These are phyloP conservation scores for Formica exsecta DNA, from an alignment of 1,140 invertebrate species.

Conservation along the genomic window DNA sequence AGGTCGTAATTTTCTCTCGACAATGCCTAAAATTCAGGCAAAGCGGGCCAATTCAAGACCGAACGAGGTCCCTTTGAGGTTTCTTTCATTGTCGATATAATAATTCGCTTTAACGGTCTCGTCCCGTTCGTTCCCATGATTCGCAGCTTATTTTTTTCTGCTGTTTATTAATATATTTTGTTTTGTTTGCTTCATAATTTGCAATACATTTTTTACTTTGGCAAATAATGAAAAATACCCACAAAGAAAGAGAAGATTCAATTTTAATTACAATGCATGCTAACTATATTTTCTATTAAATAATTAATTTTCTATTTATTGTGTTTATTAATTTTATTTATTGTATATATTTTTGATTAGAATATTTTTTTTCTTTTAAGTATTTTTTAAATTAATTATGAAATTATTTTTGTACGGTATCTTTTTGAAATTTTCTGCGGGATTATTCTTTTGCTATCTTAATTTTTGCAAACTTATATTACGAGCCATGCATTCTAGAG, in stretches of 20 bases:
- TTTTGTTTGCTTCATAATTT: constrained; percentile 24
- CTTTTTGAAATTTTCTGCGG: background rate
- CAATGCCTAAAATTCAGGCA: constrained; percentile 44
- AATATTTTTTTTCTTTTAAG: background rate
- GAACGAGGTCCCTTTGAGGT: constrained; percentile 49
- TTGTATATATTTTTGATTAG: background rate
- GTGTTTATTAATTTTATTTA: background rate
- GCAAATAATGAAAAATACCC: background rate
- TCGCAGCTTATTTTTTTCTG: background rate
- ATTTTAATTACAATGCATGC: background rate
- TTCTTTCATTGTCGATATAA: constrained; percentile 41
- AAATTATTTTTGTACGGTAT: background rate
- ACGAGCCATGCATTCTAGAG: background rate
- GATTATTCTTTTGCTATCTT: background rate
- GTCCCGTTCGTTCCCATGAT: constrained; percentile 36
- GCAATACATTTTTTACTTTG: background rate
- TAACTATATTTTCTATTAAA: background rate
- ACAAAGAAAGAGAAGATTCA: background rate
- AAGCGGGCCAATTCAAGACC: constrained; percentile 61
- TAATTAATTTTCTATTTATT: background rate
- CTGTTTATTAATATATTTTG: background rate
- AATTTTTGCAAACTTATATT: constrained; percentile 5
- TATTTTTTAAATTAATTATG: background rate
- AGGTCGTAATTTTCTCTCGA: constrained; percentile 54
- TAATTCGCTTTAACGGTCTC: constrained; percentile 41